Base-by-base conservation (phyloP, 2,888 invertebrate species). In the Drosophila basisetae region DNA sequence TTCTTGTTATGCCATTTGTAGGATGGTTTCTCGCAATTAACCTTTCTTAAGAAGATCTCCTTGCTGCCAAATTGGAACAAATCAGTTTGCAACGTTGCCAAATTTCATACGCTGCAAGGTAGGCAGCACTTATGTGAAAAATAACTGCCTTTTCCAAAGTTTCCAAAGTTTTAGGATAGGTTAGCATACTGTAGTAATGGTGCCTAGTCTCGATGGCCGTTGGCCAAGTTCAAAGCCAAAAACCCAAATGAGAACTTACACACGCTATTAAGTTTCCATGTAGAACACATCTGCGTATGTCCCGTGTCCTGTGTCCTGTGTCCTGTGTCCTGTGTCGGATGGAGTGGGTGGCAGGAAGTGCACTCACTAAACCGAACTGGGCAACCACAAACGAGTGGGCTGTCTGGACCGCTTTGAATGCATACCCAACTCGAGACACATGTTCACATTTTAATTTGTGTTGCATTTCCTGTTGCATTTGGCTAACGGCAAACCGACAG, bases 381-480 rank as follows among this genome's bases (percentile, higher is more conserved):
- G 59, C 65, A 71, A 82, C 90, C 78, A 58, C 87, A 86, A 81
- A 73, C 82, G 69, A 69, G 68, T 78, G 73, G 79, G 49, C 68
- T 78, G 78, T 79, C 78, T 79, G 78, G 77, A 77, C 68, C 79
- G 62, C 79, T 76, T 76, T 60, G 68, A 50, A 35, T 18, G n/a
- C 54, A 62, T 41, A 59, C n/a, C 71, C 47, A 39, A 22, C 54
- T 35, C 72, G 66, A 47, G 75, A 80, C 84, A 89, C 76, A 85
- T 83, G 86, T 86, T 76, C 80, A 82, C 85, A 84, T 84, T 82
- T 90, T 82, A 79, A 84, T 84, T 84, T 88, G 90, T 82, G 82
- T 85, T 90, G 90, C 86, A 84, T 75, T 88, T 90, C 90, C 89
- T 89, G 90, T 89, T 85, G 91, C 91, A 89, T 75, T 74, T 80